phyloP scores from a whole-genome alignment of 2,797 vertebrate genomes.

The Zonotrichia albicollis region DNA sequence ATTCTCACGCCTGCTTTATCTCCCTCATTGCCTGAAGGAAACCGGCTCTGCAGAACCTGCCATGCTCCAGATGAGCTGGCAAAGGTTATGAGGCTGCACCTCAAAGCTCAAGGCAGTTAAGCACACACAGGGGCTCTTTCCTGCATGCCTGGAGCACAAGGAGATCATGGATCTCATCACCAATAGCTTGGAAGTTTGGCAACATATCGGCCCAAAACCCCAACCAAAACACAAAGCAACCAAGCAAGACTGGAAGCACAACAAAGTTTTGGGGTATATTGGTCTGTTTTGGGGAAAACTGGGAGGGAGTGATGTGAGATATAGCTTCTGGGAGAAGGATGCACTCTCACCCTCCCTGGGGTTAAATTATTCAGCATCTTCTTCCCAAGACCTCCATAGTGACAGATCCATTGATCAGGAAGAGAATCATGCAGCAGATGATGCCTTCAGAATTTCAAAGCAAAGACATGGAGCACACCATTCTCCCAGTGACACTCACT shows the following conservation, averaged over 20 bases:
- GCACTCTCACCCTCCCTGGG: not conserved
- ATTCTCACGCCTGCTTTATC: not conserved
- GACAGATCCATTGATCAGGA: not conserved
- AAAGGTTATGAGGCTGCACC: fast-evolving
- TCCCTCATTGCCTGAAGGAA: not conserved
- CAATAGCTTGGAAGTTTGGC: not conserved
- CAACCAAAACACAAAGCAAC: not conserved
- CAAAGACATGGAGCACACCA: not conserved
- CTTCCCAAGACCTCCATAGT: not conserved
- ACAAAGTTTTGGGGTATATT: not conserved
- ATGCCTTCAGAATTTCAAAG: not conserved
- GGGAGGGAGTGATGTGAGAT: not conserved
- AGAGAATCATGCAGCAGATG: not conserved
- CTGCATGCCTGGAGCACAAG: not conserved
- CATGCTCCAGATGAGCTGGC: not conserved
- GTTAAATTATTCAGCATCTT: not conserved
- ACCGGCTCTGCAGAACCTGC: fast-evolving
- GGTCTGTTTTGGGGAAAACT: not conserved
- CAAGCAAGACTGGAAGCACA: not conserved
- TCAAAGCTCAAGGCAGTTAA: not conserved
- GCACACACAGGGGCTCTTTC: not conserved
- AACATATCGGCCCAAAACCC: fast-evolving
- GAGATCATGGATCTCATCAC: not conserved
- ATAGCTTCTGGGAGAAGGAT: not conserved
- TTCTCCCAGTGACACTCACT: not conserved